Evolutionary conservation across 2,113 vertebrate genomes (phyloP), one percentile per base, ranked within the genome.

Genomic region (Dascyllus trimaculatus): DNA sequence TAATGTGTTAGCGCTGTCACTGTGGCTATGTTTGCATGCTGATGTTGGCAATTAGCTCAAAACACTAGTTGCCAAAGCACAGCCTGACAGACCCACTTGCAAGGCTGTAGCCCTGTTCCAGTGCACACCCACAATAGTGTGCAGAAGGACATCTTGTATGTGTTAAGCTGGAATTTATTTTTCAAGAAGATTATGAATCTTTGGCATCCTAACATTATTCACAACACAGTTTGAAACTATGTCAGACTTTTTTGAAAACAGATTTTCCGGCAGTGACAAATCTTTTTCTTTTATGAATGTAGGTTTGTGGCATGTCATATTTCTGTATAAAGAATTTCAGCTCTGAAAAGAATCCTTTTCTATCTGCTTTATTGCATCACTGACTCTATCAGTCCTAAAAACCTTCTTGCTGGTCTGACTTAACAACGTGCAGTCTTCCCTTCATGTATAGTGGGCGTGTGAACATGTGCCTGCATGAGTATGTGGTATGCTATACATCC

Each of bases 391-490:
- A 15, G 4, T 29, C 17, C 56, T 29, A 10, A 26, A 77, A 40
- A 13, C 10, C 38, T 29, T 22, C 17, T 8, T 19, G 22, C 38
- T 59, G 24, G 52, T 35, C n/a, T 64, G 51, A 64, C 32, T 35
- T 35, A 35, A 10, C 64, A 52, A 40, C 46, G 3, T n/a, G 29
- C 58, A 49, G 67, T 45, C 18, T 24, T 45, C 29, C 25, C 14
- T 24, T 22, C 24, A 19, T 52, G 56, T 69, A 48, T 29, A 14
- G 40, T 43, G 40, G 11, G 40, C 69, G 49, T 58, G 67, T 45
- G 10, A 72, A 67, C 59, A 58, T 26, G 82, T 78, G 78, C 68
- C 53, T 62, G 71, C 72, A 63, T 43, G 75, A 75, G 61, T 76
- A 5, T 79, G 80, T 75, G 70, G 78, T 54, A 75, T 84, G 70